A percentile compares a stretch with the other conserved stretches of the same genome.
Evolutionary conservation across 2,888 invertebrate genomes (phyloP).

Genomic region (Caenorhabditis macrosperma): DNA sequence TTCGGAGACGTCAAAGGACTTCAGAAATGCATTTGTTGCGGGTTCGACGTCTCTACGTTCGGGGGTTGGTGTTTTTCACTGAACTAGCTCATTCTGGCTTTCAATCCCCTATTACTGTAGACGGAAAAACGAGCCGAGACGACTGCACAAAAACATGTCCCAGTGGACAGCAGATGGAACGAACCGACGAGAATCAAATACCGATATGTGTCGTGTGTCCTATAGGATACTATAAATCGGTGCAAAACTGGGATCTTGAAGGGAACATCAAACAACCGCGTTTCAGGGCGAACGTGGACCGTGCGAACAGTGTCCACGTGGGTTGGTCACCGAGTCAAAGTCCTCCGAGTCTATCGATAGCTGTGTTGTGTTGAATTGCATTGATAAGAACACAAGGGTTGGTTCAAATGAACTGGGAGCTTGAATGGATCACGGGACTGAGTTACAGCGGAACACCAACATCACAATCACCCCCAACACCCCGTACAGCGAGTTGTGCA

Average conservation of each 20-base stretch:
- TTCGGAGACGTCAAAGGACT: conserved; percentile 13
- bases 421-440: not conserved
- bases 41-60: conserved; percentile 33
- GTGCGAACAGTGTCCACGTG: conserved; percentile 53
- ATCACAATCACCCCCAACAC: conserved; percentile 10
- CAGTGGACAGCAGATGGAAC: conserved; percentile 42
- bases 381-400: conserved; percentile 47
- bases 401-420: not conserved
- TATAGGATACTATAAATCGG: conserved; percentile 40
- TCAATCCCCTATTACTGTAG: not conserved
- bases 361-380: conserved; percentile 35
- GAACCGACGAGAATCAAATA: not conserved
- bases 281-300: conserved; percentile 18
- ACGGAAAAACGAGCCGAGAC: not conserved
- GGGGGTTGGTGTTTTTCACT: conserved; percentile 3
- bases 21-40: conserved; percentile 30
- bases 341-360: not conserved
- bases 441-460: conserved; percentile 27
- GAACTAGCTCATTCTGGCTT: not conserved
- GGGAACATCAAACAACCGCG: no score
- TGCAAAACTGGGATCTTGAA: not conserved
- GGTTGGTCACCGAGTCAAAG: conserved; percentile 20
- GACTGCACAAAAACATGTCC: conserved; percentile 36
- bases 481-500: conserved; percentile 38
- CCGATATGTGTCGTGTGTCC: conserved; percentile 36